Percentiles rank a stretch among this genome's conserved stretches.
phyloP scores from a whole-genome alignment of 2,113 vertebrate species.

The Cavia porcellus region DNA sequence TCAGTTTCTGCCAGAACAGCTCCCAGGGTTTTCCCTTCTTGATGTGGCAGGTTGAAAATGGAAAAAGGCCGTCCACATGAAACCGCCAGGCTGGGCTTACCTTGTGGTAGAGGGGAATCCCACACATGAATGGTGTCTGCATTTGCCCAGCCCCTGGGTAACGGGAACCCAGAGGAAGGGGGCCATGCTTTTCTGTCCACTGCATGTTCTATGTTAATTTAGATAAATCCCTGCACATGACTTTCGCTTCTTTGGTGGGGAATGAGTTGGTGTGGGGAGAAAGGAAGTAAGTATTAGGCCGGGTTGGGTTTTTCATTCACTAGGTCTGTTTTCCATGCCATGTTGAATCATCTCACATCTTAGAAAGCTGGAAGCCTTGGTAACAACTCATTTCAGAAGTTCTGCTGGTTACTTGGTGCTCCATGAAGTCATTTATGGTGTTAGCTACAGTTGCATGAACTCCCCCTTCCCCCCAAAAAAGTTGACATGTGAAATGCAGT shows the following conservation, averaged over 20 bases:
- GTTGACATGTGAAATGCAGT: constrained; percentile 33
- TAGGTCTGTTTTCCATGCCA: background rate
- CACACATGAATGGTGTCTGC: background rate
- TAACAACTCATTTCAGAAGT: background rate
- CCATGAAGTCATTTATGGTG: constrained; percentile 44
- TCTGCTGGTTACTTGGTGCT: background rate
- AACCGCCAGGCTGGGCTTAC: background rate
- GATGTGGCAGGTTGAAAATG: constrained; percentile 9
- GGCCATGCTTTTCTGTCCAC: background rate
- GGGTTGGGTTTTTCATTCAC: background rate
- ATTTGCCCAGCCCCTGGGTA: background rate
- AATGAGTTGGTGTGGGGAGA: background rate
- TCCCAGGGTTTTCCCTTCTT: constrained; percentile 58
- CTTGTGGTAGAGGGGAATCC: background rate
- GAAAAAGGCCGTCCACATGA: background rate
- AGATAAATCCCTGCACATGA: rapidly evolving
- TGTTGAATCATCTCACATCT: constrained; percentile 21
- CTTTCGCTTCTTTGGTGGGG: background rate
- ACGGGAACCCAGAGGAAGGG: background rate
- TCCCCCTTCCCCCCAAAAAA: background rate
- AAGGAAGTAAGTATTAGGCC: background rate
- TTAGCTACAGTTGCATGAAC: background rate
- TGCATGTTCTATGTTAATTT: background rate
- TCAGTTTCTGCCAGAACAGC: constrained; percentile 34
- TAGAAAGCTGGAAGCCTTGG: background rate